phyloP scores from a whole-genome alignment of 2,888 invertebrate genomes.

The Pemphredon lugubris region DNA sequence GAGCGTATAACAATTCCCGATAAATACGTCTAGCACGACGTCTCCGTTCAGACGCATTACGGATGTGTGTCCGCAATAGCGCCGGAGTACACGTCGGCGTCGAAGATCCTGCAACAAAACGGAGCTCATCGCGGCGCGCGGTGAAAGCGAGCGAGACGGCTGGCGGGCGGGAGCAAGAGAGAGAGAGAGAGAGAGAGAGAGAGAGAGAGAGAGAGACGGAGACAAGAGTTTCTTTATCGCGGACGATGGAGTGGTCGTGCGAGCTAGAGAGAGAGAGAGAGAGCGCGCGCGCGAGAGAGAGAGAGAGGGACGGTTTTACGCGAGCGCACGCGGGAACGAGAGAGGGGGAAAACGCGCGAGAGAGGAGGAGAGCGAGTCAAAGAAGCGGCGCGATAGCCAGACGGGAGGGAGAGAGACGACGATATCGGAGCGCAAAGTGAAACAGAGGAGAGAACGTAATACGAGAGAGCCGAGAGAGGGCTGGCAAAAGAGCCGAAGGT shows the following conservation, averaged over 20 bases:
- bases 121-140: constrained; percentile 58
- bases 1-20: neutral
- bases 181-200: constrained; percentile 18
- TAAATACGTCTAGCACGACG: neutral
- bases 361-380: constrained; percentile 30
- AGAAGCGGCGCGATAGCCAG: constrained; percentile 15
- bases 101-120: constrained; percentile 60
- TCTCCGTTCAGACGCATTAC: constrained; percentile 2
- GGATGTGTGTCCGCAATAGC: constrained; percentile 23
- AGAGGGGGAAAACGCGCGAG: constrained; percentile 3
- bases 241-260: constrained; percentile 1
- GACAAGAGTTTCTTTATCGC: neutral
- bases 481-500: constrained; percentile 67
- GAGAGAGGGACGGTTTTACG: constrained; percentile 20
- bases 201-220: constrained; percentile 1
- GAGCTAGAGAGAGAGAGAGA: no score
- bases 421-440: constrained; percentile 31
- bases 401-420: constrained; percentile 21
- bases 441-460: constrained; percentile 47
- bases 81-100: constrained; percentile 40
- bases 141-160: constrained; percentile 64
- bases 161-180: constrained; percentile 36
- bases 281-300: neutral
- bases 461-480: constrained; percentile 55
- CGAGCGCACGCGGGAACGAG: no score